Conservation (phyloP, 2,113 vertebrate species). For the Platichthys flesus region DNA sequence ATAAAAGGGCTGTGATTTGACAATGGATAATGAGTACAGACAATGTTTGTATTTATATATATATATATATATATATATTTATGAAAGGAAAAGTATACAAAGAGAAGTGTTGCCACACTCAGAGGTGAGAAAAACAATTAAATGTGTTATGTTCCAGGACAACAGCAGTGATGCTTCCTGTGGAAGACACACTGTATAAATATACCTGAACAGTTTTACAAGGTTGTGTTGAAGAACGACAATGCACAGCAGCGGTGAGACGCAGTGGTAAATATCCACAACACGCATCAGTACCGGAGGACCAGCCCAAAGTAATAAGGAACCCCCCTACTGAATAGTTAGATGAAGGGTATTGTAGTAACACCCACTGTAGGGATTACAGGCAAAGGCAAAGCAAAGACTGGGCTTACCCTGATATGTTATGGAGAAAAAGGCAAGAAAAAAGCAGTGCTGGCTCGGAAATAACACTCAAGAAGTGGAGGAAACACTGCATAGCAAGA, state of each 20-base stretch:
- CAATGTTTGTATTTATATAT: background rate
- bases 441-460: conserved; percentile 20
- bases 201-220: conserved; percentile 69
- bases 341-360: conserved; percentile 64
- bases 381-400: conserved; percentile 51
- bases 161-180: conserved; percentile 24
- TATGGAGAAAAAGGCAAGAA: conserved; percentile 12
- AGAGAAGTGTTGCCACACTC: conserved; percentile 29
- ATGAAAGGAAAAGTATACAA: conserved; percentile 17
- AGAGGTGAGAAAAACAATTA: conserved; percentile 64
- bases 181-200: conserved; percentile 58
- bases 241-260: conserved; percentile 29
- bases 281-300: conserved; percentile 37
- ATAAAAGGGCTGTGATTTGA: conserved; percentile 28
- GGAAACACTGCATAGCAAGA: conserved; percentile 24
- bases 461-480: conserved; percentile 17
- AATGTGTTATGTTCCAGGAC: conserved; percentile 70
- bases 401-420: conserved; percentile 50
- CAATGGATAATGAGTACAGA: conserved; percentile 33
- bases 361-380: conserved; percentile 64
- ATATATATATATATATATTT: conserved; percentile 42
- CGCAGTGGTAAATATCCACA: conserved; percentile 62
- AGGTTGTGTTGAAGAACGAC: conserved; percentile 53
- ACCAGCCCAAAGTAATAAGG: conserved; percentile 59
- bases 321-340: conserved; percentile 50